A percentile compares a stretch with the other conserved stretches of the same genome.
These are phyloP conservation scores for Tor tambroides DNA, from an alignment of 2,113 vertebrate genomes.

Conservation along the genomic window DNA sequence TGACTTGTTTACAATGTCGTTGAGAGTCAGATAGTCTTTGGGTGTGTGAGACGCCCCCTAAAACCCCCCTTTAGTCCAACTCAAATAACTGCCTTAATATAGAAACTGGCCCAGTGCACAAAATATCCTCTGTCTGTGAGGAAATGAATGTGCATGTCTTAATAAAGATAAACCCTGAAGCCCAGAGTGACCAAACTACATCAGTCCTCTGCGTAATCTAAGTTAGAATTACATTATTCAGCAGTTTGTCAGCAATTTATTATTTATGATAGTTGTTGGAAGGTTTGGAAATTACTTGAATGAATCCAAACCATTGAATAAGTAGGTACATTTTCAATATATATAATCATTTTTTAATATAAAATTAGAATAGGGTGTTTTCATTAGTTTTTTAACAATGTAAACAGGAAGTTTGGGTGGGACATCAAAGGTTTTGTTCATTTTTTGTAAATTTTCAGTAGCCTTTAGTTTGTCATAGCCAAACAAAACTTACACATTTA, in stretches of 20 bases:
- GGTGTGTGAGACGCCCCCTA: slow-evolving; percentile 56
- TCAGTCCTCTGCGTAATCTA: neutral
- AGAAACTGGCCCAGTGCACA: slow-evolving; percentile 67
- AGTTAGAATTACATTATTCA: neutral
- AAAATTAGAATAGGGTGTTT: neutral
- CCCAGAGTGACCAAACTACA: neutral
- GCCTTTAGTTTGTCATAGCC: no score
- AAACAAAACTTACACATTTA: neutral
- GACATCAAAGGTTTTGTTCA: no score
- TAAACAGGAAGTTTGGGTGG: no score
- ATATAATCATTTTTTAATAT: neutral
- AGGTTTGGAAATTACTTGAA: neutral
- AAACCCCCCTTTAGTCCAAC: slow-evolving; percentile 59
- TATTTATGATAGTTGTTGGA: neutral
- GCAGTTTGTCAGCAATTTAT: neutral
- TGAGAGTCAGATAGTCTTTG: slow-evolving; percentile 54
- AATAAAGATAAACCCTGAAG: slow-evolving; percentile 55
- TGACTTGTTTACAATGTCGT: slow-evolving; percentile 70
- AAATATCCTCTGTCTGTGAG: slow-evolving; percentile 69
- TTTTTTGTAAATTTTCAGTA: no score
- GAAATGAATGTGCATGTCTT: slow-evolving; percentile 63
- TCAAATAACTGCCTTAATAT: slow-evolving; percentile 67
- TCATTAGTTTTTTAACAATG: neutral
- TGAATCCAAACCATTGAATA: neutral
- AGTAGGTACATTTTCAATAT: neutral